Evolutionary conservation across 2,888 invertebrate genomes (phyloP), one percentile per base, ranked within the genome.

Genomic region (Laothoe populi): DNA sequence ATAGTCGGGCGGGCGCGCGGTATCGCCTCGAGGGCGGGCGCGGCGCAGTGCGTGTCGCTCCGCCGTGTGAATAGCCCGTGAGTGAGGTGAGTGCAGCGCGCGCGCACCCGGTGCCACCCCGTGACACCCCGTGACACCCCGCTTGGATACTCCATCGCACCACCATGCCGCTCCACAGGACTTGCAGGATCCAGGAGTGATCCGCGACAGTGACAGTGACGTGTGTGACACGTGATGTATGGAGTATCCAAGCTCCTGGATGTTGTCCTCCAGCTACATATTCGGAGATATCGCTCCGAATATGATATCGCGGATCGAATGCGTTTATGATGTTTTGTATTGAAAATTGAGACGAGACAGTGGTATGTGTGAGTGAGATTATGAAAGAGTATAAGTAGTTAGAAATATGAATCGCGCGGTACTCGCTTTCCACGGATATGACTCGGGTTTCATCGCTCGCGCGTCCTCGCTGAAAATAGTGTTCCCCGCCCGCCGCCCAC

Each of bases 1-100:
- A 92, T 92, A 92, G 91, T 87, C 87, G 83, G 84, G 88, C 86
- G 88, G 87, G 87, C 84, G 86, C 81, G 86, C 84, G 84, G 84
- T 72, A 78, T 73, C 76, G 77, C 74, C 74, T 76, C 82, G 79
- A 80, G 86, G 86, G 86, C 84, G 85, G 86, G 84, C 82, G 81
- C 82, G 79, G 83, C 86, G 87, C 91, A 92, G 92, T 92, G 92
- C 92, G 92, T 87, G 92, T 87, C 92, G 92, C 92, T 92, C 92
- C 92, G 92, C 92, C 92, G 92, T 88, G 85, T 87, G 87, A 91
- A 92, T 83, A 92, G 87, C 92, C 88, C 91, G 92, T 86, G 83
- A 87, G 87, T 85, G 90, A 91, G 92, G 92, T 92, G 87, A 87
- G 88, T 86, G 74, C 73, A 67, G 71, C 71, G 72, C 70, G 65